These are phyloP conservation scores for Metopolophium dirhodum DNA, from an alignment of 1,140 invertebrate genomes.

Conservation along the genomic window DNA sequence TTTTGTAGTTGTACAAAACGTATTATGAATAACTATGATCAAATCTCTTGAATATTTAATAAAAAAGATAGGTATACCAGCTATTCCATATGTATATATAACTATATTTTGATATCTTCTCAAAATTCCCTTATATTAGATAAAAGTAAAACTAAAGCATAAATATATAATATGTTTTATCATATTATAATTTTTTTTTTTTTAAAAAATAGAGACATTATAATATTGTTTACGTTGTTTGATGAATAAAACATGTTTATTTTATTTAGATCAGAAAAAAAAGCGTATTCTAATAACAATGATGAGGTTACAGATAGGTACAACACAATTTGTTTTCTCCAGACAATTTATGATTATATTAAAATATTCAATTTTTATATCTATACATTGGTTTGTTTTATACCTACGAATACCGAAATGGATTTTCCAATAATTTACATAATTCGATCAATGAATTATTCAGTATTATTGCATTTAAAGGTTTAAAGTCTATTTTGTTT, in stretches of 20 bases:
- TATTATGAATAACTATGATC: background rate
- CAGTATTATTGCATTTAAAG: background rate
- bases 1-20: background rate
- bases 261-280: background rate
- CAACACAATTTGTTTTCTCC: background rate
- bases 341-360: background rate
- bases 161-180: background rate
- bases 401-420: background rate
- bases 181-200: background rate
- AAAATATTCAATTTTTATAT: background rate
- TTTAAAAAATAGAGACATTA: background rate
- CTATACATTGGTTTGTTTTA: background rate
- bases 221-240: background rate
- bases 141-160: background rate
- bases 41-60: background rate
- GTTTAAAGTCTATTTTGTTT: background rate
- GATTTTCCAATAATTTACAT: background rate
- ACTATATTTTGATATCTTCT: background rate
- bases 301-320: background rate
- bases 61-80: background rate
- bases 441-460: background rate
- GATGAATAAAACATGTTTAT: background rate
- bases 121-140: background rate
- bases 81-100: too few relatives aligned
- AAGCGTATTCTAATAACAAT: background rate